These are phyloP conservation scores for Euura lappo DNA, from an alignment of 1,140 invertebrate genomes.

Conservation along the genomic window DNA sequence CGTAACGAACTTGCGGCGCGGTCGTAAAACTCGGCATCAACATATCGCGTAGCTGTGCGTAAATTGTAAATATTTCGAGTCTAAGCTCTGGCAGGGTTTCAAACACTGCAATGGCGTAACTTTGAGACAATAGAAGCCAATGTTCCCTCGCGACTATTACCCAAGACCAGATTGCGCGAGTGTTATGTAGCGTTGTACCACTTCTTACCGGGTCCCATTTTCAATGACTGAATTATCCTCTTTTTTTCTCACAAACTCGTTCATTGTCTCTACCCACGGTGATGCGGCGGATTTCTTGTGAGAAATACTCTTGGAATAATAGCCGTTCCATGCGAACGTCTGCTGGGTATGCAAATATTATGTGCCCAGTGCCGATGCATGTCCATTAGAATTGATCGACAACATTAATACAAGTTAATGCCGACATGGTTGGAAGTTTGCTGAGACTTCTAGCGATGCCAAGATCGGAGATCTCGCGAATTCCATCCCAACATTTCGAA, in stretches of 20 bases:
- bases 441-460: not conserved
- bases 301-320: too few species aligned
- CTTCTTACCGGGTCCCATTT: too few species aligned
- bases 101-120: not conserved
- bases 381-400: slow-evolving; percentile 7
- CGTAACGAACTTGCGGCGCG: not conserved
- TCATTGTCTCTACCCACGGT: too few species aligned
- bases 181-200: not conserved
- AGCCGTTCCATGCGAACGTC: not conserved
- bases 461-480: not conserved
- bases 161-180: slow-evolving; percentile 3
- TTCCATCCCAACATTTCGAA: slow-evolving; percentile 7
- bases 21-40: too few species aligned
- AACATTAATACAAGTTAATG: slow-evolving; percentile 5
- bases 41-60: too few species aligned
- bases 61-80: too few species aligned
- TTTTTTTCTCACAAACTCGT: too few species aligned
- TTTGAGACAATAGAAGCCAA: not conserved
- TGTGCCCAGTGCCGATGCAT: not conserved
- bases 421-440: slow-evolving; percentile 1
- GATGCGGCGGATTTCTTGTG: too few species aligned
- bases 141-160: not conserved
- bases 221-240: too few species aligned
- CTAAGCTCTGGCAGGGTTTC: too few species aligned
- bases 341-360: not conserved